Evolutionary conservation across 2,797 vertebrate genomes (phyloP).

Genomic region (Dendrocincla tyrannina): DNA sequence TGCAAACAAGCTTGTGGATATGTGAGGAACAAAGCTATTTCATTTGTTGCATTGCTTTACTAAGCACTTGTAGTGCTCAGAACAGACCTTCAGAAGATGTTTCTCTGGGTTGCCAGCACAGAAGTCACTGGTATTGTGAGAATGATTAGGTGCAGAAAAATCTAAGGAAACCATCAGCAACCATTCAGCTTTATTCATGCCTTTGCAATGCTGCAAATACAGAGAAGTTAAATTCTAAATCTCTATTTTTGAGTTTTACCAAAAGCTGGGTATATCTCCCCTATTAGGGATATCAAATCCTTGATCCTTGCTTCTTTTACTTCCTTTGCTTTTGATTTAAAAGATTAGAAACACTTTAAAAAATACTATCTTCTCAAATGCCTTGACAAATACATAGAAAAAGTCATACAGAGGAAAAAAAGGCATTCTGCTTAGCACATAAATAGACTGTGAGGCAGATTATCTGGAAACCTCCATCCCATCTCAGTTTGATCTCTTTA

Average conservation of each 20-base stretch:
- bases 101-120: slow-evolving; percentile 54
- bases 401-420: slow-evolving; percentile 35
- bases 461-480: slow-evolving; percentile 38
- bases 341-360: slow-evolving; percentile 61
- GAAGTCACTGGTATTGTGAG: slow-evolving; percentile 37
- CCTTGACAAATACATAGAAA: slow-evolving; percentile 34
- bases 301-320: slow-evolving; percentile 65
- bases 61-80: slow-evolving; percentile 55
- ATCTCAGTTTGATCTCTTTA: slow-evolving; percentile 39
- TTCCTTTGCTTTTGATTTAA: slow-evolving; percentile 65
- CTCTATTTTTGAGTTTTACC: slow-evolving; percentile 66
- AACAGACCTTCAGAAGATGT: slow-evolving; percentile 43
- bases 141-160: slow-evolving; percentile 49
- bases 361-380: slow-evolving; percentile 48
- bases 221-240: slow-evolving; percentile 57
- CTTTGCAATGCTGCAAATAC: not conserved
- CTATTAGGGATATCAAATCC: slow-evolving; percentile 61
- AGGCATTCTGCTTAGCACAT: slow-evolving; percentile 4
- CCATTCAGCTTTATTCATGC: slow-evolving; percentile 9
- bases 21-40: not conserved
- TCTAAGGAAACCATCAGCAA: slow-evolving; percentile 56
- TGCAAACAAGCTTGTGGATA: not conserved
- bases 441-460: slow-evolving; percentile 4
- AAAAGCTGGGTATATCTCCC: slow-evolving; percentile 40
- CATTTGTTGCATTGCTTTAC: not conserved